Percentiles rank a stretch among this genome's conserved stretches.
Conservation (phyloP, 2,888 invertebrate genomes). For the Nesidiocoris tenuis region DNA sequence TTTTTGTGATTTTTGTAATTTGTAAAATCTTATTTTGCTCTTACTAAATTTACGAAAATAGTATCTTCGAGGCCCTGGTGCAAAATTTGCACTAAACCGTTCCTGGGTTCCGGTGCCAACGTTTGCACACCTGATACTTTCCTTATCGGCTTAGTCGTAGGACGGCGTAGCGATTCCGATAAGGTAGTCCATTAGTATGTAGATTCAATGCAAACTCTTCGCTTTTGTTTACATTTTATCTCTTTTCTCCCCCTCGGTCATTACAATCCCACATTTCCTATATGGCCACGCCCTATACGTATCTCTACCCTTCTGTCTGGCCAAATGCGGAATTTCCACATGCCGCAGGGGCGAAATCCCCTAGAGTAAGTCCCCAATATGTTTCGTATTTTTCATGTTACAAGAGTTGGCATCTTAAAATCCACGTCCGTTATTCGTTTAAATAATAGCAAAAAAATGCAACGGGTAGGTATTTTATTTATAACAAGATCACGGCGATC, state of each 20-base stretch:
- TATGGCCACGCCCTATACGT: background rate
- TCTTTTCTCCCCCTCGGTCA: conserved; percentile 28
- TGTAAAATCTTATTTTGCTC: too few species aligned
- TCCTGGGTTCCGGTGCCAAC: background rate
- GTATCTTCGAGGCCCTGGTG: too few species aligned
- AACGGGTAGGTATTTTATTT: too few species aligned
- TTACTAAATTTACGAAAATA: too few species aligned
- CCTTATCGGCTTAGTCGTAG: background rate
- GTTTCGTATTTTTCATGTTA: too few species aligned
- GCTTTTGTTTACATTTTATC: conserved; percentile 37
- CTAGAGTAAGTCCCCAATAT: too few species aligned
- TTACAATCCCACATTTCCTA: conserved; percentile 19
- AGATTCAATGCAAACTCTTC: conserved; percentile 39
- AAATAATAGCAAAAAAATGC: too few species aligned
- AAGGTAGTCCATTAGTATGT: conserved; percentile 32
- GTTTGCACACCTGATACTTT: background rate
- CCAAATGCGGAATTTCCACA: background rate
- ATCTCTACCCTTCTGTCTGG: background rate
- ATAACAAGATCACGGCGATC: too few species aligned
- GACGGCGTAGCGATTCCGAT: conserved; percentile 4
- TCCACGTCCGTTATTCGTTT: too few species aligned
- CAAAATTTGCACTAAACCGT: too few species aligned
- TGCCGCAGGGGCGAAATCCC: background rate
- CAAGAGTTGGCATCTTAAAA: too few species aligned
- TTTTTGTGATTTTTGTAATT: too few species aligned